Conservation (phyloP, 2,113 vertebrate genomes). For the Alaudala cheleensis region DNA sequence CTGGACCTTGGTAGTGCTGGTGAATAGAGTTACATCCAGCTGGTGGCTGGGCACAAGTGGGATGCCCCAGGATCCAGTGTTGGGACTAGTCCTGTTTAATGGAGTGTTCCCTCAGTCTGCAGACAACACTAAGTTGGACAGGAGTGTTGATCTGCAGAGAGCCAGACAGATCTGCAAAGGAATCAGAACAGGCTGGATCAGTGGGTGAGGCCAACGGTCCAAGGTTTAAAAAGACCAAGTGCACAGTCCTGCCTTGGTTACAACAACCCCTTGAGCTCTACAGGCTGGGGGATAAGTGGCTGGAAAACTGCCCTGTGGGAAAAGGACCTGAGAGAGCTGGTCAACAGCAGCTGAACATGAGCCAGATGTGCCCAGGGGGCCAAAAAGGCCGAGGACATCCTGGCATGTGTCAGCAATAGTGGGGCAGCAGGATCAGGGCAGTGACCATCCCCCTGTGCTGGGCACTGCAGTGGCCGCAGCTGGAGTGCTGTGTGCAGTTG, state of each 20-base stretch:
- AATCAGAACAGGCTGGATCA: background rate
- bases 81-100: background rate
- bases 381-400: background rate
- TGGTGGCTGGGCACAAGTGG: no score
- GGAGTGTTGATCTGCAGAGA: background rate
- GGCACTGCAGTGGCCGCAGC: accelerated
- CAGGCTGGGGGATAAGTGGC: background rate
- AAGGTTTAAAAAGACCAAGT: background rate
- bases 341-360: background rate
- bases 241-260: background rate
- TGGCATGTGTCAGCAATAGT: background rate
- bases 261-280: background rate
- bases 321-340: background rate
- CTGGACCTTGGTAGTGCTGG: background rate
- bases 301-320: background rate
- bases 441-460: background rate
- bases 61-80: no score
- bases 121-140: accelerated
- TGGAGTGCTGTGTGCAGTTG: accelerated
- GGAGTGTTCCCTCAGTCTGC: background rate
- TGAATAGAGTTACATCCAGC: background rate
- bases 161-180: background rate
- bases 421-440: background rate
- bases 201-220: accelerated
- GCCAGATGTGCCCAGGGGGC: background rate